phyloP scores from a whole-genome alignment of 2,888 invertebrate genomes.

The Atethmia centrago region DNA sequence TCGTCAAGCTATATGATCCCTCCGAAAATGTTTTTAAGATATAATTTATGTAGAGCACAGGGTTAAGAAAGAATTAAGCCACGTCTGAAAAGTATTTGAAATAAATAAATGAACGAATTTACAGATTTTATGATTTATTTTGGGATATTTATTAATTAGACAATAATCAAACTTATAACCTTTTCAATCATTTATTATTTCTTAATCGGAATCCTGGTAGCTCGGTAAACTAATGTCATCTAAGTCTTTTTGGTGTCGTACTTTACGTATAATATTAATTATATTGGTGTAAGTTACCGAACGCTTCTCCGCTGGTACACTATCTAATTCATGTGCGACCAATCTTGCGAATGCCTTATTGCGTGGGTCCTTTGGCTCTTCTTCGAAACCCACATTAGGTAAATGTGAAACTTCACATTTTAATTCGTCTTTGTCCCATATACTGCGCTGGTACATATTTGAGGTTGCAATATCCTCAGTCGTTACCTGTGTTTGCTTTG shows the following conservation, averaged over 20 bases:
- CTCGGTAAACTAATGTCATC: conserved; percentile 40
- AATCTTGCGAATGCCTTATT: conserved; percentile 34
- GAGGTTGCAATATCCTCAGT: conserved; percentile 13
- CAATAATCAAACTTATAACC: no score
- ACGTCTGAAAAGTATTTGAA: no score
- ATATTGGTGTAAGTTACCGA: conserved; percentile 40
- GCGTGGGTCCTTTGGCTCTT: conserved; percentile 37
- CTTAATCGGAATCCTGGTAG: conserved; percentile 41
- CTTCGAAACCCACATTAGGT: conserved; percentile 28
- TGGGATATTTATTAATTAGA: no score
- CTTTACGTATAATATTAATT: conserved; percentile 37
- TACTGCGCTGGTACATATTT: conserved; percentile 33
- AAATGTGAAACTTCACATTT: conserved; percentile 34
- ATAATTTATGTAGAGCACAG: conserved; percentile 39
- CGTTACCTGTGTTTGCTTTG: background rate
- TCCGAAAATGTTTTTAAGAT: conserved; percentile 39
- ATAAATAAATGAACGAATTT: no score
- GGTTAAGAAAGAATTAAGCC: conserved; percentile 38
- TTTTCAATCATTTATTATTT: conserved; percentile 39
- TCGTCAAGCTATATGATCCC: conserved; percentile 39
- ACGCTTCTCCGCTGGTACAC: conserved; percentile 28
- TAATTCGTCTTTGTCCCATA: conserved; percentile 38
- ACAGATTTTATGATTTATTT: no score
- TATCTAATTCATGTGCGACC: conserved; percentile 35
- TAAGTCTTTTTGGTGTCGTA: conserved; percentile 36